These are phyloP conservation scores for Triplophysa tibetana DNA, from an alignment of 2,113 vertebrate species.

Conservation along the genomic window DNA sequence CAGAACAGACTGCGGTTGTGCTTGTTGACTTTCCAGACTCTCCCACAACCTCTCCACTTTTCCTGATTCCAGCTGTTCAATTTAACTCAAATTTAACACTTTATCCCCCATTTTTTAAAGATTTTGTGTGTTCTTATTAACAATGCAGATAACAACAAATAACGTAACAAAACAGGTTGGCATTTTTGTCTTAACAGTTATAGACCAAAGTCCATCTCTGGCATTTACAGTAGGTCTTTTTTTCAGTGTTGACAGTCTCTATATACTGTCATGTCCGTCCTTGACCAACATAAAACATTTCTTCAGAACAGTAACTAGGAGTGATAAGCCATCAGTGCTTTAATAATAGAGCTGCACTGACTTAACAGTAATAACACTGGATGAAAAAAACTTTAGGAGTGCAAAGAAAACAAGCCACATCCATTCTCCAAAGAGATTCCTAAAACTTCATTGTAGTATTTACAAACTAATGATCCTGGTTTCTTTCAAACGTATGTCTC, in stretches of 20 bases:
- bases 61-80: background rate
- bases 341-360: background rate
- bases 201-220: background rate
- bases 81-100: slow-evolving; percentile 4
- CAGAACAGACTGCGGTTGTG: slow-evolving; percentile 30
- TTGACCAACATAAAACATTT: slow-evolving; percentile 30
- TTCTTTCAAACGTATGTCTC: background rate
- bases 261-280: background rate
- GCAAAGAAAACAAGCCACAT: background rate
- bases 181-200: slow-evolving; percentile 44
- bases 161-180: slow-evolving; percentile 8
- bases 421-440: slow-evolving; percentile 12
- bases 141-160: background rate
- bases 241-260: slow-evolving; percentile 14
- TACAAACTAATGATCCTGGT: background rate
- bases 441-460: slow-evolving; percentile 1
- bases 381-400: background rate
- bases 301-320: background rate
- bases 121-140: background rate
- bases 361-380: background rate
- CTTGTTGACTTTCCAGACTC: slow-evolving; percentile 39
- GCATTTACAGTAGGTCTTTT: slow-evolving; percentile 20
- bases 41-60: slow-evolving; percentile 28
- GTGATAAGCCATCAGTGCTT: background rate
- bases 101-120: background rate